Evolutionary conservation across 2,888 invertebrate species (phyloP).

Genomic region (Pantelozetes paolii): DNA sequence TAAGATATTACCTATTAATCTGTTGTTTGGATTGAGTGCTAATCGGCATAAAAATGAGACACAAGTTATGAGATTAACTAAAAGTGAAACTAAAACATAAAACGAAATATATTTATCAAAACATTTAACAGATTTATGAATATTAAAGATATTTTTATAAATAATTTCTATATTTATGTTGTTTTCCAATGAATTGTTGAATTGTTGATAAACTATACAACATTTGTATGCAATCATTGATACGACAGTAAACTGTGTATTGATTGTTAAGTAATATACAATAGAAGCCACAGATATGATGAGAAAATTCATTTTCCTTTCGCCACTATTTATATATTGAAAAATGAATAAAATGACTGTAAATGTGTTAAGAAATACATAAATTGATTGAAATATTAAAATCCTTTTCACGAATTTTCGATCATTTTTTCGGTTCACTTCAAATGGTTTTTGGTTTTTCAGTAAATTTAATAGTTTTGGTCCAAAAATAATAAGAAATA

Average conservation of each 20-base stretch:
- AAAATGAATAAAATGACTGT: too few relatives aligned
- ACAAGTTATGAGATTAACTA: background rate
- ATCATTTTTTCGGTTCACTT: too few relatives aligned
- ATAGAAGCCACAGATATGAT: too few relatives aligned
- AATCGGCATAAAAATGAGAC: background rate
- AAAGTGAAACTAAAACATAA: background rate
- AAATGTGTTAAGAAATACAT: too few relatives aligned
- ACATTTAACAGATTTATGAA: background rate
- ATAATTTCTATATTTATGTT: background rate
- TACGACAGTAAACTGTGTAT: background rate
- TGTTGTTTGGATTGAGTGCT: background rate
- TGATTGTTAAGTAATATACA: background rate
- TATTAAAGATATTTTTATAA: background rate
- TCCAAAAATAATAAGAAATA: too few relatives aligned
- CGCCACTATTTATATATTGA: too few relatives aligned
- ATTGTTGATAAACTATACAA: background rate
- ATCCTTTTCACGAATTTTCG: too few relatives aligned
- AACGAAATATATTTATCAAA: background rate
- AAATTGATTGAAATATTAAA: too few relatives aligned
- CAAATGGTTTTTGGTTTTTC: too few relatives aligned
- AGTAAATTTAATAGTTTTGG: too few relatives aligned
- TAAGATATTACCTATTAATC: background rate
- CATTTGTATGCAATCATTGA: slow-evolving; percentile 1
- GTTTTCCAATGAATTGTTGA: background rate
- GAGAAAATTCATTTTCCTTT: too few relatives aligned